Evolutionary conservation across 2,113 vertebrate species (phyloP).

Genomic region (Oryzias celebensis): DNA sequence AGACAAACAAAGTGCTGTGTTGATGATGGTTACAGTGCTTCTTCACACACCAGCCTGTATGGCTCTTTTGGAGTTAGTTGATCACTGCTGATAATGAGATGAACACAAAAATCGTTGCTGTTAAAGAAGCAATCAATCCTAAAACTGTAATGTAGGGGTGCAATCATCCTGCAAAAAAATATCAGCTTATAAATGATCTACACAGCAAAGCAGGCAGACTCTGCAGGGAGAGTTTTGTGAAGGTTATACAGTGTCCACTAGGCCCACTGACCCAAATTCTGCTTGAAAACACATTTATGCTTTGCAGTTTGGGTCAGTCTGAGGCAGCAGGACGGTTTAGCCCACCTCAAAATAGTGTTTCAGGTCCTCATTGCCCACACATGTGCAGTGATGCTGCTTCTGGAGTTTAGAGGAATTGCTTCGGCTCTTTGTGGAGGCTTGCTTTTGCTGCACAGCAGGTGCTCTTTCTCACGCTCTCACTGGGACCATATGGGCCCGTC

Average conservation of each 20-base stretch:
- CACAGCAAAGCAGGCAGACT: constrained; percentile 39
- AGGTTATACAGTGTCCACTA: constrained; percentile 9
- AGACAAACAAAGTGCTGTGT: constrained; percentile 70
- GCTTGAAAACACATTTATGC: not conserved
- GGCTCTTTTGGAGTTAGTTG: constrained; percentile 62
- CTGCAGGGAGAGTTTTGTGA: constrained; percentile 34
- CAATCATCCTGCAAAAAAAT: constrained; percentile 58
- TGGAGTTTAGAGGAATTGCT: constrained; percentile 41
- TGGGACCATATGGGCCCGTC: constrained; percentile 65
- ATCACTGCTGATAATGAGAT: constrained; percentile 61
- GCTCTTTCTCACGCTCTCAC: constrained; percentile 75
- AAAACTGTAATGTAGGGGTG: constrained; percentile 56
- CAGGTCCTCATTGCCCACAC: constrained; percentile 15
- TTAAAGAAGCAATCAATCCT: constrained; percentile 55
- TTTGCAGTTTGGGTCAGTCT: constrained; percentile 11
- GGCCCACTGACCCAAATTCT: not conserved
- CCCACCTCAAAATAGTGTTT: constrained; percentile 8
- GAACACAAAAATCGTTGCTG: constrained; percentile 67
- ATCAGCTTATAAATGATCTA: constrained; percentile 51
- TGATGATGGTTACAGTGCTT: constrained; percentile 57
- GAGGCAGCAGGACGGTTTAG: constrained; percentile 18
- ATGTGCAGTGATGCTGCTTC: constrained; percentile 7
- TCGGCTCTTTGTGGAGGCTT: constrained; percentile 40
- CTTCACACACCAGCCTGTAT: constrained; percentile 63
- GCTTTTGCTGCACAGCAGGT: constrained; percentile 51